Conservation (phyloP, 2,888 invertebrate genomes). For the Athripsodes cinereus region DNA sequence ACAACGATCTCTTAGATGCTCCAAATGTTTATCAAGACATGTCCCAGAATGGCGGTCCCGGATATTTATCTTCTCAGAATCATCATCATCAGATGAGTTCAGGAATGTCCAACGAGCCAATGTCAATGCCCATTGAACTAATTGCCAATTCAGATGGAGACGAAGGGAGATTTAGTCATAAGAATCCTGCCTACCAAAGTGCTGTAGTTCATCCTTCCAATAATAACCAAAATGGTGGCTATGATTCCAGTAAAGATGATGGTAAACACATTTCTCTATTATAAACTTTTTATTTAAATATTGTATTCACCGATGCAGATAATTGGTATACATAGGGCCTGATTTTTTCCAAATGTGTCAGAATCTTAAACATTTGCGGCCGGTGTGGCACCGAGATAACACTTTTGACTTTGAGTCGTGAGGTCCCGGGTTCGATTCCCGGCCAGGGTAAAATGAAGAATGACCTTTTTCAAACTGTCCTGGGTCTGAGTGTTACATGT, state of each 20-base stretch:
- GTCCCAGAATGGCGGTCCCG: slow-evolving; percentile 33
- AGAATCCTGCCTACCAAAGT: slow-evolving; percentile 70
- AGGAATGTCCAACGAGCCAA: slow-evolving; percentile 42
- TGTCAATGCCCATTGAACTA: slow-evolving; percentile 40
- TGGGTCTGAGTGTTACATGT: too few relatives aligned
- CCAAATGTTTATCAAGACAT: slow-evolving; percentile 52
- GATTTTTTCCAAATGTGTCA: too few relatives aligned
- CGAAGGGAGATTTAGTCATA: slow-evolving; percentile 57
- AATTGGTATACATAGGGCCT: too few relatives aligned
- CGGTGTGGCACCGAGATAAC: too few relatives aligned
- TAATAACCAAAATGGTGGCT: slow-evolving; percentile 26
- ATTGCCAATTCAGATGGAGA: slow-evolving; percentile 40
- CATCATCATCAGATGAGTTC: slow-evolving; percentile 39
- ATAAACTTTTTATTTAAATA: too few relatives aligned
- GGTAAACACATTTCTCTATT: too few relatives aligned
- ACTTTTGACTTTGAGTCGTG: too few relatives aligned
- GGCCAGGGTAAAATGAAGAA: too few relatives aligned
- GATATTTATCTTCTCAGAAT: slow-evolving; percentile 33
- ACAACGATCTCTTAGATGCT: slow-evolving; percentile 59
- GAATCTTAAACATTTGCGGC: too few relatives aligned
- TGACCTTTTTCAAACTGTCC: too few relatives aligned
- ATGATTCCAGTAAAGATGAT: slow-evolving; percentile 44
- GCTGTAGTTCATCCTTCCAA: slow-evolving; percentile 58
- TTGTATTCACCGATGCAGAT: too few relatives aligned
- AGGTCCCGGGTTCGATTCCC: too few relatives aligned